phyloP scores from a whole-genome alignment of 2,888 invertebrate genomes.

The Lamellibrachia satsuma region DNA sequence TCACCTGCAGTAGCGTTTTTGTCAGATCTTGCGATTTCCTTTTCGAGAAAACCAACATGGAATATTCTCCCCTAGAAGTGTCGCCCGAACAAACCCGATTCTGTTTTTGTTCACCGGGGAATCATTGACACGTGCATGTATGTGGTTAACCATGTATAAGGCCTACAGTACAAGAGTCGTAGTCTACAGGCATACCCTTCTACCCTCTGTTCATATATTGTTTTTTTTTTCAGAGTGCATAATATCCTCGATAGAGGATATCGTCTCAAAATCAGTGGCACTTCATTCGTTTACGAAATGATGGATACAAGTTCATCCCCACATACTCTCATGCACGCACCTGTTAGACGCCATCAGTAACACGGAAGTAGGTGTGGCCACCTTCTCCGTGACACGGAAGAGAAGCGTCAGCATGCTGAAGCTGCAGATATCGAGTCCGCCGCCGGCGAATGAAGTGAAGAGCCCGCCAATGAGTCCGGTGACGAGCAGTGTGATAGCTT shows the following conservation, averaged over 20 bases:
- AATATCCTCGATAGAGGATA: background rate
- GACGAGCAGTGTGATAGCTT: constrained; percentile 44
- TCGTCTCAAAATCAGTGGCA: background rate
- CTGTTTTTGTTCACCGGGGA: too few species aligned
- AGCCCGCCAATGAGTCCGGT: constrained; percentile 55
- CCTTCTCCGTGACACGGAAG: constrained; percentile 47
- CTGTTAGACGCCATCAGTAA: constrained; percentile 49
- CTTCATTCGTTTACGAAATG: background rate
- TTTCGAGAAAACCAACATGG: too few species aligned
- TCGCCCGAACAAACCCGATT: too few species aligned
- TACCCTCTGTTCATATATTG: too few species aligned
- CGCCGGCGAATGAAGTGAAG: constrained; percentile 54
- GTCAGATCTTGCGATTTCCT: too few species aligned
- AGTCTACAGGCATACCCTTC: too few species aligned
- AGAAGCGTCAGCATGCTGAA: constrained; percentile 43
- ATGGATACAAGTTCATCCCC: background rate
- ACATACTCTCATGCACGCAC: constrained; percentile 35
- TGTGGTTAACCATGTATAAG: too few species aligned
- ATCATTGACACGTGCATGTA: too few species aligned
- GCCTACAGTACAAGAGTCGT: too few species aligned
- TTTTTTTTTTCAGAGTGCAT: too few species aligned
- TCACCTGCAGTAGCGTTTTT: too few species aligned
- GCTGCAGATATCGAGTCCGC: constrained; percentile 55
- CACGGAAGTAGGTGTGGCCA: constrained; percentile 59
- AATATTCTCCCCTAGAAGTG: too few species aligned